A percentile compares a stretch with the other conserved stretches of the same genome.
These are phyloP conservation scores for Anthophora plumipes DNA, from an alignment of 2,888 invertebrate species.

Conservation along the genomic window DNA sequence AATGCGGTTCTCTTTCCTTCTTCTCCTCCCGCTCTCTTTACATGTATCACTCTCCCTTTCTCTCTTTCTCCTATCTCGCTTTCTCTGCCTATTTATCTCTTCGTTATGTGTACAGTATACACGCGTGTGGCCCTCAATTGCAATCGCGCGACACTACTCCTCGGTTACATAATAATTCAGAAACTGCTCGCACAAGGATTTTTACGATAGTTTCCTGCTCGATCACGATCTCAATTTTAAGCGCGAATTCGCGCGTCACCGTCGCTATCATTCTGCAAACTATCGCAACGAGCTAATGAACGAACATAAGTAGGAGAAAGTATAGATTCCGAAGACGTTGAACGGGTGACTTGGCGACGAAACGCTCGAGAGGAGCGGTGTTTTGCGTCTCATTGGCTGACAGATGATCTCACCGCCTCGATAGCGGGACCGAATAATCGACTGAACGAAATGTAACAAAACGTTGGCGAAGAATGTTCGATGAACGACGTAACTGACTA, in stretches of 20 bases:
- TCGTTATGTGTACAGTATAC: conserved; percentile 1
- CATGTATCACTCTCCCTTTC: no score
- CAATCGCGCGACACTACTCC: conserved; percentile 53
- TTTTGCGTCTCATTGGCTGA: not conserved
- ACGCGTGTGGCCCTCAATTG: conserved; percentile 57
- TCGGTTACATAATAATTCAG: conserved; percentile 67
- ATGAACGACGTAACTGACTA: no score
- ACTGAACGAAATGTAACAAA: not conserved
- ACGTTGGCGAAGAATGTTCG: no score
- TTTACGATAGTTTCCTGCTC: conserved; percentile 25
- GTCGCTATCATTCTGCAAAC: not conserved
- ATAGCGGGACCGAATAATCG: conserved; percentile 8
- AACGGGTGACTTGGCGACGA: not conserved
- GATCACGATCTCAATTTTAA: conserved; percentile 11
- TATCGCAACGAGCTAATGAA: not conserved
- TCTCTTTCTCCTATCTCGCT: not conserved
- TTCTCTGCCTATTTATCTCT: conserved; percentile 16
- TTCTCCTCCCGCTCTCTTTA: not conserved
- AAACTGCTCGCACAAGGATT: conserved; percentile 41
- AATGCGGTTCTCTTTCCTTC: conserved; percentile 15
- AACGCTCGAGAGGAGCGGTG: not conserved
- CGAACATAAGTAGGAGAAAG: conserved; percentile 4
- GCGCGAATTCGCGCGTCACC: not conserved
- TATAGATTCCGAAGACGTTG: not conserved
- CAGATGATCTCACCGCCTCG: not conserved